These are phyloP conservation scores for Ursus arctos DNA, from an alignment of 2,113 vertebrate species.

Conservation along the genomic window DNA sequence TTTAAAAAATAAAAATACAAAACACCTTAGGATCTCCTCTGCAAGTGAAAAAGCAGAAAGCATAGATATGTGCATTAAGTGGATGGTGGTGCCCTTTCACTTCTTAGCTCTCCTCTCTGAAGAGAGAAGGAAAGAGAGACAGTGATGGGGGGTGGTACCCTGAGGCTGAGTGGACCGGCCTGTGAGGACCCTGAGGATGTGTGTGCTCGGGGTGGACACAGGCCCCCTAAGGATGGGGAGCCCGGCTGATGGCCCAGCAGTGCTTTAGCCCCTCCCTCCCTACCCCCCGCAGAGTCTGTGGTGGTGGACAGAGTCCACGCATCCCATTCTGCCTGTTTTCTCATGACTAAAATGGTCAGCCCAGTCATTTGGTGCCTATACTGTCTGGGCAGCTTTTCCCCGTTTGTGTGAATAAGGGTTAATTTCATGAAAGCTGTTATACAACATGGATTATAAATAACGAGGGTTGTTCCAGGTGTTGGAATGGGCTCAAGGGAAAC, in stretches of 20 bases:
- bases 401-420: background rate
- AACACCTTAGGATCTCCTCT: background rate
- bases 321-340: background rate
- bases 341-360: background rate
- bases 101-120: background rate
- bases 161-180: fast-evolving
- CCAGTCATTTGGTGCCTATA: background rate
- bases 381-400: background rate
- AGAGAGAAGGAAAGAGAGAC: background rate
- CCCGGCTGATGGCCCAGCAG: fast-evolving
- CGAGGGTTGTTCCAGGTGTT: background rate
- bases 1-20: background rate
- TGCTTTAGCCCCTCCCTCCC: background rate
- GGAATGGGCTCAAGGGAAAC: background rate
- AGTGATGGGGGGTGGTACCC: no score
- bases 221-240: background rate
- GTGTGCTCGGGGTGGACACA: no score
- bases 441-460: background rate
- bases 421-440: background rate
- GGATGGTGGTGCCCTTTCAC: background rate
- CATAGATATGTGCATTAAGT: no score
- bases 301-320: no score
- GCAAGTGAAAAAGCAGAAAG: background rate
- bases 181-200: fast-evolving
- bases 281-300: fast-evolving